Evolutionary conservation across 2,113 vertebrate genomes (phyloP), one percentile per base, ranked within the genome.

Genomic region (Seriola quinqueradiata): DNA sequence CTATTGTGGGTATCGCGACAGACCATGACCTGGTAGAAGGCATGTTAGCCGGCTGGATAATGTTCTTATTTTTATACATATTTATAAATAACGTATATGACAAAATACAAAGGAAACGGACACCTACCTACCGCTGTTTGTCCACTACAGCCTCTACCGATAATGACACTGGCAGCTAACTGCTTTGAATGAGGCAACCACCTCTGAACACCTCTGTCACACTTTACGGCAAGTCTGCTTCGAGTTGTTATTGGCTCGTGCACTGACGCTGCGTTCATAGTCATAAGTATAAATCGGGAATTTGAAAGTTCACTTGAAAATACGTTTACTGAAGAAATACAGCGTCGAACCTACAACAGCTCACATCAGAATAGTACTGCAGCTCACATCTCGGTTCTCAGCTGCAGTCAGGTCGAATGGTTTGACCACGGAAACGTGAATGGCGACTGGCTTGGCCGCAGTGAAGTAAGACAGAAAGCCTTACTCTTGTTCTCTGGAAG

Each of bases 221-320:
- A 48, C 78, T 85, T 89, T 90, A 89, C 92, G 90, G 78, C 75
- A 87, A 3, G 10, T 0, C 8, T 0, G n/a, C n/a, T 23, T 16
- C 50, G 5, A 17, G n/a, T 13, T 81, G n/a, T 85, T 86, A 88
- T 92, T 91, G 90, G 89, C 48, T 76, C 3, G 7, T 54, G 61
- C 10, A 0, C 10, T 46, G n/a, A 67, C 48, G 89, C 23, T 48
- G 12, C 79, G 11, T 90, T 90, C 70, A 84, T 2, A 3, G 21
- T 0, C 40, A 1, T 3, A 2, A 8, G 23, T 9, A 28, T 28
- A 67, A n/a, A 52, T 68, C 28, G 3, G 64, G 60, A 8, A 71
- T 59, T 32, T 1, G 14, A 42, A 3, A 8, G 17, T 59, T 32
- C 5, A 57, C 10, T 23, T 23, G 52, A 23, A 52, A n/a, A 54